phyloP scores from a whole-genome alignment of 2,888 invertebrate genomes.

The Odontothrips loti region DNA sequence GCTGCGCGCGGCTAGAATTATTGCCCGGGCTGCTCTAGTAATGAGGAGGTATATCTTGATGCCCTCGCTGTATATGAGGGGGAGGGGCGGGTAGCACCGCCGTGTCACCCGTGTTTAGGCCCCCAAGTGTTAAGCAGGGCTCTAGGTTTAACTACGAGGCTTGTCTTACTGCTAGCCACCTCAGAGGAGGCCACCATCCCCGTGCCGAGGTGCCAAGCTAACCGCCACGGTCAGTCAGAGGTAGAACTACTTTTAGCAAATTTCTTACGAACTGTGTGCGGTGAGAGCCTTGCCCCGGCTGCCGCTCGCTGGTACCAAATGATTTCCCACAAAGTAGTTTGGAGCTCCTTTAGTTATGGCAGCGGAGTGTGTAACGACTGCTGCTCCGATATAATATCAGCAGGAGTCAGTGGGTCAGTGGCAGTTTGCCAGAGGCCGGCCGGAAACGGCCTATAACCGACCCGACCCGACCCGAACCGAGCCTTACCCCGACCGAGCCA shows the following conservation, averaged over 20 bases:
- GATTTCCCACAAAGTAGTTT: too few species aligned
- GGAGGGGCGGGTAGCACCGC: neutral
- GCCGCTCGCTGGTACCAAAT: too few species aligned
- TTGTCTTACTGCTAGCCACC: neutral
- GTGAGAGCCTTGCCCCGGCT: too few species aligned
- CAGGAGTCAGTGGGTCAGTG: neutral
- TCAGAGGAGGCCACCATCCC: too few species aligned
- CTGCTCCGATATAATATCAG: too few species aligned
- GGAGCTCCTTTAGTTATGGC: too few species aligned
- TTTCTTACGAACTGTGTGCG: too few species aligned
- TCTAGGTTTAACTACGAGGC: neutral
- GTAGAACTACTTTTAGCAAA: too few species aligned
- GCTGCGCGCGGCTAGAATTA: neutral
- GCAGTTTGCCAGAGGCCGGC: neutral
- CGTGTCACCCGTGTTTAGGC: neutral
- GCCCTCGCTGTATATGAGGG: neutral
- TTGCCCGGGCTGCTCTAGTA: neutral
- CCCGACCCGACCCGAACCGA: neutral
- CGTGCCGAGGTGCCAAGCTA: too few species aligned
- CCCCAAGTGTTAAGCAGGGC: neutral
- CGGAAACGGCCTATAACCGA: neutral
- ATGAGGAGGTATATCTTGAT: constrained; percentile 26
- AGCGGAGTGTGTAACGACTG: too few species aligned
- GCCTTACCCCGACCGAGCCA: neutral
- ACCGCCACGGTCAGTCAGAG: too few species aligned